A percentile compares a stretch with the other conserved stretches of the same genome.
Evolutionary conservation across 2,797 vertebrate species (phyloP).

Genomic region (Caiman crocodilus): DNA sequence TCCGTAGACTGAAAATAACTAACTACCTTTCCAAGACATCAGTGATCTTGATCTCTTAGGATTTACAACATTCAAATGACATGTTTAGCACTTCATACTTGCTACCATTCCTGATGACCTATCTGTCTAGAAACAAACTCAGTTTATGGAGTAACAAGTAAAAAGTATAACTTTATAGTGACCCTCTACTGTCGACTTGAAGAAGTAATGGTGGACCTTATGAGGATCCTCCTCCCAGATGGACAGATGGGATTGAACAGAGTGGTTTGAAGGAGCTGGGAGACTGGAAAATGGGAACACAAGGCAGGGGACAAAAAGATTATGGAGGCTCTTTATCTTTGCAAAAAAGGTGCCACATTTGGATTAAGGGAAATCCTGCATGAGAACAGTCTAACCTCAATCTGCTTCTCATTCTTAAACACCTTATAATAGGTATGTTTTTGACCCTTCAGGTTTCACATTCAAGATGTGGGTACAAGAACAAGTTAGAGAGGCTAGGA

Average conservation of each 20-base stretch:
- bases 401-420: background rate
- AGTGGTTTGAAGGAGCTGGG: slow-evolving; percentile 27
- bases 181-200: background rate
- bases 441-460: background rate
- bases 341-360: background rate
- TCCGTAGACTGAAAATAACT: slow-evolving; percentile 15
- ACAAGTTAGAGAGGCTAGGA: too few species aligned
- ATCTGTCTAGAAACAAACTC: background rate
- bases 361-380: background rate
- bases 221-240: background rate
- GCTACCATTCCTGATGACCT: background rate
- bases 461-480: background rate
- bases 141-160: background rate
- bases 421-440: background rate
- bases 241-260: background rate
- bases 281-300: too few species aligned
- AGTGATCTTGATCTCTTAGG: background rate
- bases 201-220: background rate
- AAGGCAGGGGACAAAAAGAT: background rate
- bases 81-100: background rate
- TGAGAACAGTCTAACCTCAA: background rate
- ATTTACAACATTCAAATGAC: background rate
- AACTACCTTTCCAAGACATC: background rate
- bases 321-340: background rate
- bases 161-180: background rate